phyloP scores from a whole-genome alignment of 2,113 vertebrate genomes.

The Notothenia rossii region DNA sequence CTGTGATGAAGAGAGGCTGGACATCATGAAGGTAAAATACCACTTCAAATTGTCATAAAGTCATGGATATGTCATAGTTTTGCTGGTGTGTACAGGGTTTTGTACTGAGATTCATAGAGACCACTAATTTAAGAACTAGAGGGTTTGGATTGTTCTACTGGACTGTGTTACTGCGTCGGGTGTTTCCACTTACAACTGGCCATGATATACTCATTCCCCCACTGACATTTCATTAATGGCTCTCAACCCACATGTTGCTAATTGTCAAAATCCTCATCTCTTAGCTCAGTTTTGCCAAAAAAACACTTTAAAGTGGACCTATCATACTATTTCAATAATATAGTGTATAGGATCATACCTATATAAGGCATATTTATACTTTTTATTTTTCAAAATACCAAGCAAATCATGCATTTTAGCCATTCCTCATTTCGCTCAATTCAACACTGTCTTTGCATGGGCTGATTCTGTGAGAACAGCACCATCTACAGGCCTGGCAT shows the following conservation, averaged over 20 bases:
- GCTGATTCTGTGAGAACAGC: too few relatives aligned
- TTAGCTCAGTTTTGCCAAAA: constrained; percentile 25
- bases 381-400: too few relatives aligned
- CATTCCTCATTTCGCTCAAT: too few relatives aligned
- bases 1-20: constrained; percentile 96
- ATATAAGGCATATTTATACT: too few relatives aligned
- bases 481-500: too few relatives aligned
- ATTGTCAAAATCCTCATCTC: constrained; percentile 72
- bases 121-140: background rate
- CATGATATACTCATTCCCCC: constrained; percentile 55
- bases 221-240: constrained; percentile 71
- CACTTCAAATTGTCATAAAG: background rate
- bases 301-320: background rate
- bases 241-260: constrained; percentile 53
- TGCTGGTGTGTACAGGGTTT: background rate
- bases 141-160: too few relatives aligned
- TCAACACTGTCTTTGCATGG: too few relatives aligned
- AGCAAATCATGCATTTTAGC: too few relatives aligned
- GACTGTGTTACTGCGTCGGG: background rate
- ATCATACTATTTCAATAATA: too few relatives aligned
- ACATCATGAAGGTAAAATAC: constrained; percentile 96
- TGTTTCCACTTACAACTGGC: constrained; percentile 14
- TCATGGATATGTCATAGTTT: background rate
- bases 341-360: too few relatives aligned
- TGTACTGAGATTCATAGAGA: background rate